Percentiles rank a stretch among this genome's conserved stretches.
Conservation (phyloP, 2,113 vertebrate species). For the Gnathonemus longibarbis region DNA sequence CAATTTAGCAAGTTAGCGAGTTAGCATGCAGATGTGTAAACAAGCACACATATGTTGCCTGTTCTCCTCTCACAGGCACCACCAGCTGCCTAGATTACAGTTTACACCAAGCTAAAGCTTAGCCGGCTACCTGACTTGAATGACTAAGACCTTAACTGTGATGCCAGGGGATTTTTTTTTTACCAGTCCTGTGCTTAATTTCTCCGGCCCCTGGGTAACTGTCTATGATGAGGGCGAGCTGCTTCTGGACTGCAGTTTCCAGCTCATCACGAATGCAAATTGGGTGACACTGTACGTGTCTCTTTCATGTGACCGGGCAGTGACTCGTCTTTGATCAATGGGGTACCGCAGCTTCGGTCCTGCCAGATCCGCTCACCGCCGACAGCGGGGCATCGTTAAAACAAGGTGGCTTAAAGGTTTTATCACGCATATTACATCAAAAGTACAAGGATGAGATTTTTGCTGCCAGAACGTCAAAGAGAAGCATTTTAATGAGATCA, state of each 20-base stretch:
- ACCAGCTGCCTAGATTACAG: background rate
- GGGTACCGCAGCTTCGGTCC: background rate
- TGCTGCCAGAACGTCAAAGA: background rate
- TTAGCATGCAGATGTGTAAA: background rate
- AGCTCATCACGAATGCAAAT: background rate
- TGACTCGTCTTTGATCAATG: background rate
- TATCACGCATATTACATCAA: background rate
- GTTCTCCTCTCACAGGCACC: background rate
- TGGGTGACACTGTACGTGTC: background rate
- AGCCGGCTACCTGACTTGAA: background rate
- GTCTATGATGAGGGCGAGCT: background rate
- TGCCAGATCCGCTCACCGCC: background rate
- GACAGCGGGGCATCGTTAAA: background rate
- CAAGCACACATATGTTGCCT: background rate
- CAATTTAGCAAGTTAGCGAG: background rate
- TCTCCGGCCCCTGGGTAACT: background rate
- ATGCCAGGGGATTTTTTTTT: background rate
- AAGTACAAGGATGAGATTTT: conserved; percentile 3
- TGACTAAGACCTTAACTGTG: background rate
- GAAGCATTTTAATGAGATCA: background rate
- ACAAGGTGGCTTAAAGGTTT: background rate
- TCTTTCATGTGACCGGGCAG: background rate
- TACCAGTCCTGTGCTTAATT: background rate
- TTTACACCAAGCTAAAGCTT: background rate
- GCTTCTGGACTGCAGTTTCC: background rate